A percentile compares a stretch with the other conserved stretches of the same genome.
Evolutionary conservation across 2,888 invertebrate species (phyloP).

Genomic region (Cremastobaeus sp.): DNA sequence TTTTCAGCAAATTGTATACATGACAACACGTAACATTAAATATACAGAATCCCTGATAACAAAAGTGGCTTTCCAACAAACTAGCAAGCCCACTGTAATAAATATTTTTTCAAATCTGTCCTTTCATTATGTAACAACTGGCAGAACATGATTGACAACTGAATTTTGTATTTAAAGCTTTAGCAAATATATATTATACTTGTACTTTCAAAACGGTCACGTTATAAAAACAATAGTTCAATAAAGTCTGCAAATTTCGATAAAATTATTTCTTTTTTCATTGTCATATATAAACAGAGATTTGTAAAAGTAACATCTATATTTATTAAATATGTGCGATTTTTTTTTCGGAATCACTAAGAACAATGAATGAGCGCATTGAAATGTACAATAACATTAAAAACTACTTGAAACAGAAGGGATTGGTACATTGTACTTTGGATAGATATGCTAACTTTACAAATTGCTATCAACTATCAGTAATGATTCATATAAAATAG

Average conservation of each 20-base stretch:
- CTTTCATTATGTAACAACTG: conserved; percentile 20
- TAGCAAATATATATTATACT: conserved; percentile 21
- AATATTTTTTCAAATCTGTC: conserved; percentile 13
- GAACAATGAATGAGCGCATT: conserved; percentile 6
- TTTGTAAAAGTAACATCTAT: conserved; percentile 11
- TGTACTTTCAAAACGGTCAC: conserved; percentile 31
- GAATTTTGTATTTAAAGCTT: conserved; percentile 14
- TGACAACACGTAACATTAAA: conserved; percentile 50
- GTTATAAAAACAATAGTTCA: conserved; percentile 20
- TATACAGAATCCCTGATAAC: conserved; percentile 45
- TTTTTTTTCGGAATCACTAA: conserved; percentile 17
- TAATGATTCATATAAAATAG: conserved; percentile 50
- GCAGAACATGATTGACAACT: conserved; percentile 11
- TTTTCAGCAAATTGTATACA: conserved; percentile 22
- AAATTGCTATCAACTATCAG: conserved; percentile 42
- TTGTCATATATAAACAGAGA: conserved; percentile 12
- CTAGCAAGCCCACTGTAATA: conserved; percentile 31
- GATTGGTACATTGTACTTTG: conserved; percentile 30
- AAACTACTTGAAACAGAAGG: conserved; percentile 19
- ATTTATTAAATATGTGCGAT: conserved; percentile 42
- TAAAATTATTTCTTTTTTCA: conserved; percentile 5
- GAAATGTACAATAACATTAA: conserved; percentile 35
- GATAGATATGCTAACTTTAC: conserved; percentile 51
- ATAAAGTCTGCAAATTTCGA: conserved; percentile 3
- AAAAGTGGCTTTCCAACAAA: conserved; percentile 44